phyloP scores from a whole-genome alignment of 2,113 vertebrate species.

The Ameiurus melas region DNA sequence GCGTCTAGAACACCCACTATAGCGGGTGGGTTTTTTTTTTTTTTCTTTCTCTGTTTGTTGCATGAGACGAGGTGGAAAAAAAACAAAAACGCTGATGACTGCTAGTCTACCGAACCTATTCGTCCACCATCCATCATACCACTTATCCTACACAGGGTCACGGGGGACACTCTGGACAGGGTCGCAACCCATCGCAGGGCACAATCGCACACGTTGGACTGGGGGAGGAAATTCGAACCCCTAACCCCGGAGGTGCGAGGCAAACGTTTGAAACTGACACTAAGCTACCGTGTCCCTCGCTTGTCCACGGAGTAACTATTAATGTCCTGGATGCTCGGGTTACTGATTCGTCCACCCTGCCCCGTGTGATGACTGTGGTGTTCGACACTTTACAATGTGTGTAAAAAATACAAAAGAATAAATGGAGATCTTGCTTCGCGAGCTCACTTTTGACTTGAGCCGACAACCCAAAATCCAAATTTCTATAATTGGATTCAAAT shows the following conservation, averaged over 20 bases:
- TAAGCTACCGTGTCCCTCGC: no score
- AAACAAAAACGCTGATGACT: background rate
- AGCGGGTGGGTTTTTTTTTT: background rate
- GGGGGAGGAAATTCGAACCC: no score
- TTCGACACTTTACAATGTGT: background rate
- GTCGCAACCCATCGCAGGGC: no score
- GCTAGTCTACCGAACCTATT: background rate
- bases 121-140: no score
- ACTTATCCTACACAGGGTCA: no score
- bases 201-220: no score
- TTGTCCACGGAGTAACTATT: background rate
- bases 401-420: background rate
- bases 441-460: background rate
- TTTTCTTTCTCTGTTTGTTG: background rate
- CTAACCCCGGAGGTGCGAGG: no score
- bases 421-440: background rate
- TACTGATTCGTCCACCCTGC: background rate
- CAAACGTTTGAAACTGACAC: no score
- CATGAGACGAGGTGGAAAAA: background rate
- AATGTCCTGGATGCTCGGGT: no score
- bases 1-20: no score
- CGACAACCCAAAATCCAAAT: background rate
- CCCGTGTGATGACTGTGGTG: background rate
- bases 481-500: background rate
- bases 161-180: no score